Base-by-base conservation (phyloP, 2,797 vertebrate genomes). In the Gymnopithys bicolor region DNA sequence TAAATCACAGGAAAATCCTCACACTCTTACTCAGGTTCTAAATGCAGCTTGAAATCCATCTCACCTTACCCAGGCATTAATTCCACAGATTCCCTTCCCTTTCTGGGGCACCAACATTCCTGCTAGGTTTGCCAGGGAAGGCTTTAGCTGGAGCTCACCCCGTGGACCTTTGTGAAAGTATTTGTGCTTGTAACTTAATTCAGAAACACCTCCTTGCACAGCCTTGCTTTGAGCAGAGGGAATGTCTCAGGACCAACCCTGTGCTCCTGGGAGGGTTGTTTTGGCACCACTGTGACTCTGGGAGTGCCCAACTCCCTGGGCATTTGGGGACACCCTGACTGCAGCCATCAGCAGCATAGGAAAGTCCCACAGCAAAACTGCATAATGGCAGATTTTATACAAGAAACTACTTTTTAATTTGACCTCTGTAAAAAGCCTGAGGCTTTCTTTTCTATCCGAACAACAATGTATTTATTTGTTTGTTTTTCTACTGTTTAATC, bases 1-100 rank as follows among this genome's bases (percentile, higher is more conserved):
- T 91, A 81, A 86, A 82, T 84, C 83, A 87, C 69, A 81, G 82
- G 80, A 67, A 84, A 90, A 84, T 90, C 82, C 74, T 93, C 63
- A 69, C 55, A 32, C 46, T 2, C 19, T 71, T 48, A 8, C 39
- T 84, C 41, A 27, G 60, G n/a, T 79, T 90, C 63, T 56, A 48
- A 81, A 66, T 51, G 73, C 39, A 66, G 74, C 22, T 19, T 81
- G 77, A 81, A 89, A 81, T 59, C 73, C 9, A 3, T 67, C 83
- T 95, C 66, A n/a, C 84, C 83, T 76, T 75, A 55, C 77, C 37
- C 37, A 79, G 35, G 33, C 66, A 78, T 75, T 88, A 16, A 75
- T 88, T 78, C 85, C 69, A 43, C 63, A n/a, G 53, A 22, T 59
- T 91, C 53, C 10, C 5, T 74, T 55, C 22, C 13, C 4, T 55